Base-by-base conservation (phyloP, 2,888 invertebrate species). In the Stenolophus ochropezus region DNA sequence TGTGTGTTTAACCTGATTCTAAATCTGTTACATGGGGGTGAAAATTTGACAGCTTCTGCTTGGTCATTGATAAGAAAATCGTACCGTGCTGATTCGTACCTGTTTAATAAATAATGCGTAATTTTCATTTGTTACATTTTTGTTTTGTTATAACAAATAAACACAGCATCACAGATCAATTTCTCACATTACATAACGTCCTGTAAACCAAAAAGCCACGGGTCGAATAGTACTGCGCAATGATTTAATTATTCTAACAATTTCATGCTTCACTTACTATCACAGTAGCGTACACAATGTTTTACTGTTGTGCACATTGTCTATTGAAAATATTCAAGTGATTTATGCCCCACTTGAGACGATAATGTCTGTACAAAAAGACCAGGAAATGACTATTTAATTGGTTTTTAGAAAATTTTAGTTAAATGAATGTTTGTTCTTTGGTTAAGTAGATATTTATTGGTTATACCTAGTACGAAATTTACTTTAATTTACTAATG, bases 221-320 rank as follows among this genome's bases (percentile, higher is more conserved):
- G 11, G 33, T 11, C 14, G 21, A 21, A 14, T 18, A 6, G 16
- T 21, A 21, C 23, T 11, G 25, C 65, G 18, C 14, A 16, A 18
- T 42, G 33, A 69, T 33, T 69, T 33, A 69, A 69, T 69, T 69
- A 33, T 18, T 33, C 65, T 33, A 69, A 69, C 65, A 69, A 69
- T 69, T 69, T 69, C 16, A 69, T 18, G 65, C 27, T 69, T 69
- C 42, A 69, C 18, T 69, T 33, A 33, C 33, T n/a, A 5, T 14
- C 11, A 16, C 65, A 69, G 65, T 69, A 33, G 65, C 65, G 65
- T 69, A 69, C 16, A 3, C 27, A 27, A 27, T 27, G 27, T 3
- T 3, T 5, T 5, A 27, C 5, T 27, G 5, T 27, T 27, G n/a
- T 27, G 27, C 27, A 5, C 27, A 5, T 27, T 27, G 27, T 27